Conservation (phyloP, 2,113 vertebrate genomes). For the Columba janthina region DNA sequence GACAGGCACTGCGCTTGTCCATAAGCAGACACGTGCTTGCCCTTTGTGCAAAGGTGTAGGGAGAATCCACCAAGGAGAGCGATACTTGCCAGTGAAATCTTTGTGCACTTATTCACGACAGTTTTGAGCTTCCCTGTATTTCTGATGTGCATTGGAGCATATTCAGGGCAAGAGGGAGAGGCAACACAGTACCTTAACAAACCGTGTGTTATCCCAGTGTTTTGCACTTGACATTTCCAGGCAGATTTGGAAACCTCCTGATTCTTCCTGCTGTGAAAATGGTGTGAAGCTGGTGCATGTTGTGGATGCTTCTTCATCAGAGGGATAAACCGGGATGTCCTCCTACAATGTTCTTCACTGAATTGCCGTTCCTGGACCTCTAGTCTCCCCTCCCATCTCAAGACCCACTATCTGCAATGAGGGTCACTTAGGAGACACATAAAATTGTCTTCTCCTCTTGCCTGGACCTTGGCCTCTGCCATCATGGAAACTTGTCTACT, state of each 20-base stretch:
- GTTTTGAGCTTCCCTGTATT: not conserved
- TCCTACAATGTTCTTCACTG: not conserved
- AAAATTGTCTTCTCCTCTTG: not conserved
- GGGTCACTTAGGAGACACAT: not conserved
- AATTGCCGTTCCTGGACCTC: not conserved
- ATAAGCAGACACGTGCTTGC: not conserved
- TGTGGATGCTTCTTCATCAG: not conserved
- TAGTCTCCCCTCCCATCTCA: not conserved
- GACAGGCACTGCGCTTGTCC: not conserved
- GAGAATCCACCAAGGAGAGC: not conserved
- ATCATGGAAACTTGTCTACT: not conserved
- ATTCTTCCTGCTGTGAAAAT: not conserved
- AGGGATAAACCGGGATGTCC: not conserved
- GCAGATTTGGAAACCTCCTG: not conserved
- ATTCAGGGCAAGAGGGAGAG: not conserved
- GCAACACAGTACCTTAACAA: not conserved
- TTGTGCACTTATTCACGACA: rapidly evolving
- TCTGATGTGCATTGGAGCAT: not conserved
- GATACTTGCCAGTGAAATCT: not conserved
- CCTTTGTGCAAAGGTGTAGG: not conserved
- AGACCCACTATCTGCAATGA: not conserved
- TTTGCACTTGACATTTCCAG: not conserved
- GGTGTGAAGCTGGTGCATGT: not conserved
- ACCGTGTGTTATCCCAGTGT: not conserved
- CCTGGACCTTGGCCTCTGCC: not conserved